These are phyloP conservation scores for Habropoda laboriosa DNA, from an alignment of 1,140 invertebrate genomes.

Conservation along the genomic window DNA sequence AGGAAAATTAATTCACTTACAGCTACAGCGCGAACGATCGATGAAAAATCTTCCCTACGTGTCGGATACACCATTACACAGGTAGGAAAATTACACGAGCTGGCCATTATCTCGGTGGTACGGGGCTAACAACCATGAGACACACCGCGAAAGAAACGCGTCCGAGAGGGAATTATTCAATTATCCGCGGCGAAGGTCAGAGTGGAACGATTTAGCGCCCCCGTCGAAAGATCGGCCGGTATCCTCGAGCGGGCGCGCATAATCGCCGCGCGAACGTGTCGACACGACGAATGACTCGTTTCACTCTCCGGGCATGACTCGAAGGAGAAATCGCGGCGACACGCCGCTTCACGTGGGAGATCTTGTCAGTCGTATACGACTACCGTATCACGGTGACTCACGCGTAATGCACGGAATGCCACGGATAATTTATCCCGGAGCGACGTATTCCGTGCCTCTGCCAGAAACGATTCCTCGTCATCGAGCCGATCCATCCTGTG, in stretches of 20 bases:
- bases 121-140: neutral
- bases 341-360: slow-evolving; percentile 48
- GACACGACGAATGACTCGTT: slow-evolving; percentile 48
- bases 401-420: slow-evolving; percentile 41
- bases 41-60: no score
- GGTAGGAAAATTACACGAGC: no score
- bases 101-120: no score
- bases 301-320: slow-evolving; percentile 37
- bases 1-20: no score
- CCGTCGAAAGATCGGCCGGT: neutral
- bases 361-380: slow-evolving; percentile 31
- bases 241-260: slow-evolving; percentile 8
- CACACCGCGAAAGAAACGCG: neutral
- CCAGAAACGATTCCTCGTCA: neutral
- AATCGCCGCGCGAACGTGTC: slow-evolving; percentile 46
- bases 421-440: neutral
- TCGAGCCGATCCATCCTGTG: neutral
- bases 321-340: slow-evolving; percentile 54
- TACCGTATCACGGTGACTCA: slow-evolving; percentile 48
- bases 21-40: no score
- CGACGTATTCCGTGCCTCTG: neutral
- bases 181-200: slow-evolving; percentile 2
- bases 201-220: neutral
- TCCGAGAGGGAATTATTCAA: neutral
- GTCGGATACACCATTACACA: no score